A percentile compares a stretch with the other conserved stretches of the same genome.
phyloP scores from a whole-genome alignment of 2,888 invertebrate species.

The Chrysomela aeneicollis region DNA sequence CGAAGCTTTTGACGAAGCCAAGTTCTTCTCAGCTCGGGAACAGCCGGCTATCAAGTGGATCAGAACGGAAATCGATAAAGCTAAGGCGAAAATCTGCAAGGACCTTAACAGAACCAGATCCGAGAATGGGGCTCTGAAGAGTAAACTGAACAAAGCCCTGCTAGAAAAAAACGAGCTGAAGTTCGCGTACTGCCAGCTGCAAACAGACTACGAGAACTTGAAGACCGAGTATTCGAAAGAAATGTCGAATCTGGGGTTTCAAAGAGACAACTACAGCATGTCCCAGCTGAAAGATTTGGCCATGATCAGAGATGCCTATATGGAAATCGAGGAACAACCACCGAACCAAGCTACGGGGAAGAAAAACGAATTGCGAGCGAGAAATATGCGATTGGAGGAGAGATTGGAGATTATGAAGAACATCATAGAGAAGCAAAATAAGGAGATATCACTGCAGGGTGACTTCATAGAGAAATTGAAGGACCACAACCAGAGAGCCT shows the following conservation, averaged over 20 bases:
- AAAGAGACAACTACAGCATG: conserved; percentile 43
- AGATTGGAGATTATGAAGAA: conserved; percentile 29
- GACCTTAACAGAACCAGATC: conserved; percentile 30
- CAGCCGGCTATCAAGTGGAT: conserved; percentile 15
- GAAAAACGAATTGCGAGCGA: conserved; percentile 33
- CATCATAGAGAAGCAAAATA: conserved; percentile 34
- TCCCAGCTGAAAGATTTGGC: conserved; percentile 49
- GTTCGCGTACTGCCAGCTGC: conserved; percentile 24
- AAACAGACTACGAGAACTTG: conserved; percentile 23
- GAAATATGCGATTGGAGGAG: conserved; percentile 27
- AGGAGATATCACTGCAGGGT: conserved; percentile 30
- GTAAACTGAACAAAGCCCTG: conserved; percentile 32
- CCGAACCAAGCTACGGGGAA: conserved; percentile 30
- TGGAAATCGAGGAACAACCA: conserved; percentile 24
- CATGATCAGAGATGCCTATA: conserved; percentile 46
- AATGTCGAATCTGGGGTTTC: conserved; percentile 30
- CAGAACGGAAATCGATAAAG: conserved; percentile 29
- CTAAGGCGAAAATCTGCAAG: conserved; percentile 15
- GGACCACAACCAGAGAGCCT: conserved; percentile 11
- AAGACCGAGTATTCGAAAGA: conserved; percentile 27
- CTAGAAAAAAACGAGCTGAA: conserved; percentile 41
- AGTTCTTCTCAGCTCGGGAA: conserved; percentile 6
- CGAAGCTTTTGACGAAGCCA: conserved; percentile 27
- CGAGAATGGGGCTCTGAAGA: conserved; percentile 37
- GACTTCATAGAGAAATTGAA: conserved; percentile 30